Evolutionary conservation across 2,113 vertebrate species (phyloP), one percentile per base, ranked within the genome.

Genomic region (Patagioenas fasciata): DNA sequence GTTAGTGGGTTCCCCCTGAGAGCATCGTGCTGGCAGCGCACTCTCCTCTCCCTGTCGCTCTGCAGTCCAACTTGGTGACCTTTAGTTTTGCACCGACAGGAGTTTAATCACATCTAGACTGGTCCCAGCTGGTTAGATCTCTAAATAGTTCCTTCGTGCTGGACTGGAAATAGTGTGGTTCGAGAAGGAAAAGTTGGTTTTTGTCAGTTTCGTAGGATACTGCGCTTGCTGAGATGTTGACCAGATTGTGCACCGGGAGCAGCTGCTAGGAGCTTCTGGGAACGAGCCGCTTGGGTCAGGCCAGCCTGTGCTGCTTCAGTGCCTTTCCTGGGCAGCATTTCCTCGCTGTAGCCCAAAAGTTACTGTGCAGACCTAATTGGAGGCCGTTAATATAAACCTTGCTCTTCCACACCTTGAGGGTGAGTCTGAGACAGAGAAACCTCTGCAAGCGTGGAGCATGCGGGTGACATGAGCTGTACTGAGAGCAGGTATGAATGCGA

Each of bases 21-120:
- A 44, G 64, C 15, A 2, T 5, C 0, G 0, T 25, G 66, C 75
- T 73, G 83, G 58, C 83, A 84, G 44, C 3, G 0, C 0, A 0
- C 69, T 86, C 60, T 75, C 17, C 48, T 24, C 47, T 91, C 73
- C 18, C 40, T 62, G 56, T 28, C 83, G 13, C 7, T 0, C 64
- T 18, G 25, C 65, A 38, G 42, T 32, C 48, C 26, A 11, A 13
- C 48, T 26, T 16, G 38, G 34, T 80, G 91, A 80, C 93, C 84
- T 91, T 69, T 91, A 84, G 26, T 67, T 83, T 69, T 57, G 24
- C 61, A 26, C 40, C 67, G 57, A 9, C 32, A 40, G 72, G 34
- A 67, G 24, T 48, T 87, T 3, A 44, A 29, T 65, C 34, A 6
- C 78, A 57, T 31, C 50, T 40, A 31, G 18, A 8, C 48, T 56